A percentile compares a stretch with the other conserved stretches of the same genome.
phyloP scores from a whole-genome alignment of 2,797 vertebrate genomes.

The Apodemus agrarius region DNA sequence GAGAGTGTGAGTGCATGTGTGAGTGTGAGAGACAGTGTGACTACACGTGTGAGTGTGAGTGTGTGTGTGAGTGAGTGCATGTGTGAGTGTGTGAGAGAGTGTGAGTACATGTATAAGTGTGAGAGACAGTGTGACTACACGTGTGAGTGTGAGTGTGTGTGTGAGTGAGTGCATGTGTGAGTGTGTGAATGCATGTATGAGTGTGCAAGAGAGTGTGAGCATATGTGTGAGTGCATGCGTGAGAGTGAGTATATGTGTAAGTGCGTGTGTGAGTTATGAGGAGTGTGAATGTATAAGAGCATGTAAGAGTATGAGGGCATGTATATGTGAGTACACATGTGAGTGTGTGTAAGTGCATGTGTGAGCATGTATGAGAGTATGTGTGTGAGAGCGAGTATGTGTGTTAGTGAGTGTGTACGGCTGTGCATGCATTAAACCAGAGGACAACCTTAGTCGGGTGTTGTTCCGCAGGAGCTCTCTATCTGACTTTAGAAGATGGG shows the following conservation, averaged over 20 bases:
- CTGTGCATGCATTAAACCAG: not conserved
- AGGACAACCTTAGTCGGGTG: not conserved
- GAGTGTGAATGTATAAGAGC: too few relatives aligned
- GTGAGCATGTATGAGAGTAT: not conserved
- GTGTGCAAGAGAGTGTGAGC: too few relatives aligned
- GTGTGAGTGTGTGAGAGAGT: not conserved
- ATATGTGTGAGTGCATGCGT: too few relatives aligned
- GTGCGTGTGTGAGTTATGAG: not conserved
- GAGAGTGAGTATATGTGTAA: not conserved
- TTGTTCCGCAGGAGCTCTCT: not conserved
- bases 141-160: not conserved
- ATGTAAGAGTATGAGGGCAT: not conserved
- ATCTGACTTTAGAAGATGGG: not conserved
- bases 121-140: too few relatives aligned
- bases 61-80: too few relatives aligned
- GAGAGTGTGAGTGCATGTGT: not conserved
- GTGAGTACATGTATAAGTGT: not conserved
- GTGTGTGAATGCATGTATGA: not conserved
- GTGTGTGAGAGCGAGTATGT: too few relatives aligned
- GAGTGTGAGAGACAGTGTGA: not conserved
- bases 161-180: not conserved
- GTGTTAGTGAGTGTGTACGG: not conserved
- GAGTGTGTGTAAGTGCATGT: not conserved
- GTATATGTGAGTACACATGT: not conserved
- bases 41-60: not conserved